Evolutionary conservation across 2,797 vertebrate species (phyloP).

Genomic region (Danionella dracula): DNA sequence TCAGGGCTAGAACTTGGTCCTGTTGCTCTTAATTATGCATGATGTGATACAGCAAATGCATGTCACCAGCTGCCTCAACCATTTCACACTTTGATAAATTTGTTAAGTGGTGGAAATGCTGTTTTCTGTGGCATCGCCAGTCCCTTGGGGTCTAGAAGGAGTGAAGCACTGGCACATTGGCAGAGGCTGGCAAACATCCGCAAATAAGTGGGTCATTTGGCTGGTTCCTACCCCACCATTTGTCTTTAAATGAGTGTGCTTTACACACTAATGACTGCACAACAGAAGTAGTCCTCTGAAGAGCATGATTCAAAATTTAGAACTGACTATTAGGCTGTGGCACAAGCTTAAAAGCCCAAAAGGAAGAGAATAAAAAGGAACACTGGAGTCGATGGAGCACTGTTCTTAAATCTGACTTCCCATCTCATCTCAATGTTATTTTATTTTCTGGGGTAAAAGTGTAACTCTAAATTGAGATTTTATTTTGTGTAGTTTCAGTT

Average conservation of each 20-base stretch:
- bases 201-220: conserved; percentile 66
- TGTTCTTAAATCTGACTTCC: neutral
- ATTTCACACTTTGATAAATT: conserved; percentile 59
- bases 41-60: conserved; percentile 9
- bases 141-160: neutral
- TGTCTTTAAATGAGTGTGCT: conserved; percentile 62
- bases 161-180: conserved; percentile 1
- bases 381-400: neutral
- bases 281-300: conserved; percentile 44
- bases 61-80: conserved; percentile 49
- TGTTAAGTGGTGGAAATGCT: conserved; percentile 38
- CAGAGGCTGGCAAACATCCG: neutral
- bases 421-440: neutral
- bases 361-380: neutral
- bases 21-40: conserved; percentile 34
- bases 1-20: conserved; percentile 37
- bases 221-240: conserved; percentile 57
- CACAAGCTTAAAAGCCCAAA: neutral
- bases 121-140: conserved; percentile 23
- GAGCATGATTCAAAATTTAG: conserved; percentile 1
- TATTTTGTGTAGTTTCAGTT: no score
- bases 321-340: conserved; percentile 11
- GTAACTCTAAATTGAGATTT: neutral
- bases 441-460: neutral
- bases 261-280: conserved; percentile 37